phyloP scores from a whole-genome alignment of 1,140 invertebrate species.

The Drosophila sulfurigaster region DNA sequence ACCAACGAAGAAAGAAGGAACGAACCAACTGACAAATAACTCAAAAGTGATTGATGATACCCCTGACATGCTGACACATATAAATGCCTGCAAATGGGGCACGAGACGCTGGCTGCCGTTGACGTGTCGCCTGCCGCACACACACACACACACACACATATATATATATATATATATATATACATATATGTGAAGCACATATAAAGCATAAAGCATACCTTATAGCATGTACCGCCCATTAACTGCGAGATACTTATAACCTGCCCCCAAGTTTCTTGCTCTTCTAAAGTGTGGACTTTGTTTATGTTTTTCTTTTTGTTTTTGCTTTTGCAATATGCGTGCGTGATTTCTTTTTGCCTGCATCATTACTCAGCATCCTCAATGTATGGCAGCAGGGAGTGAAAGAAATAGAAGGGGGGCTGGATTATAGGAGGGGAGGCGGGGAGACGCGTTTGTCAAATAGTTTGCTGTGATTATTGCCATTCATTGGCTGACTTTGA shows the following conservation, averaged over 20 bases:
- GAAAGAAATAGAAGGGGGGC: too few relatives aligned
- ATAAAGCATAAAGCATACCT: slow-evolving; percentile 21
- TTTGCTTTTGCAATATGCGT: slow-evolving; percentile 57
- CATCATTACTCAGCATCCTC: slow-evolving; percentile 71
- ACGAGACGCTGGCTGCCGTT: slow-evolving; percentile 67
- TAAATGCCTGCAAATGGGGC: slow-evolving; percentile 79
- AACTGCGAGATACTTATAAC: slow-evolving; percentile 34
- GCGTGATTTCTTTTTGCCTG: slow-evolving; percentile 64
- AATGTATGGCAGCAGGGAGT: background rate
- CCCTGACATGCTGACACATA: slow-evolving; percentile 79
- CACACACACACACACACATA: slow-evolving; percentile 4
- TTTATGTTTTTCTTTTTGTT: slow-evolving; percentile 35
- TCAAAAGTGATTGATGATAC: slow-evolving; percentile 79
- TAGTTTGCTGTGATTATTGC: slow-evolving; percentile 66
- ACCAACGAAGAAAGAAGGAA: background rate
- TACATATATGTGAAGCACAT: slow-evolving; percentile 1
- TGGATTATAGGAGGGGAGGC: background rate
- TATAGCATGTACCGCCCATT: slow-evolving; percentile 40
- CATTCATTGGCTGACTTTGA: slow-evolving; percentile 65
- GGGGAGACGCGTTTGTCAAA: slow-evolving; percentile 28
- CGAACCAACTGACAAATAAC: slow-evolving; percentile 74
- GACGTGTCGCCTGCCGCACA: slow-evolving; percentile 55
- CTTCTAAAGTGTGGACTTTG: slow-evolving; percentile 42
- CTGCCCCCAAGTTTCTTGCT: background rate
- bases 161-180: too few relatives aligned